Conservation (phyloP, 1,140 invertebrate species). For the Drosophila pruinosa region DNA sequence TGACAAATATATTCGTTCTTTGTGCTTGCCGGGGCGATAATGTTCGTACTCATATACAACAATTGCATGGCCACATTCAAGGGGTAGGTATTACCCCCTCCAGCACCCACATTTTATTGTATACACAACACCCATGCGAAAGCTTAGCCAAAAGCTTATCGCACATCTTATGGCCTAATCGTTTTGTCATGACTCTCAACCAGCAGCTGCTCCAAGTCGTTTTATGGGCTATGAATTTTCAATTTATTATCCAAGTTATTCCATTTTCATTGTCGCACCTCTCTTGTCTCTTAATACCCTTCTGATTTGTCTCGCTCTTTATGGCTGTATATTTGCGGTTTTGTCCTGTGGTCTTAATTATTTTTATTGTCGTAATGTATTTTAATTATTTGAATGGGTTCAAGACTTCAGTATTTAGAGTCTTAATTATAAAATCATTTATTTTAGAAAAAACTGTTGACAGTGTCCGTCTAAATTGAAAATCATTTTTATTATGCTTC, state of each 20-base stretch:
- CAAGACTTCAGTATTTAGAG: neutral
- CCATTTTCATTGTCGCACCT: neutral
- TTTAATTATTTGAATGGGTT: neutral
- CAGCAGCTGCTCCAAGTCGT: slow-evolving; percentile 3
- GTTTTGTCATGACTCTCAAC: slow-evolving; percentile 5
- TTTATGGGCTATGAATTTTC: slow-evolving; percentile 13
- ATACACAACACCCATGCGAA: slow-evolving; percentile 10
- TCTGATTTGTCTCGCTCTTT: neutral
- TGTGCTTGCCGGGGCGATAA: slow-evolving; percentile 52
- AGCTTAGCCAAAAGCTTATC: slow-evolving; percentile 16
- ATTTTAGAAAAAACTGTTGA: too few relatives aligned
- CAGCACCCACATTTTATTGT: neutral
- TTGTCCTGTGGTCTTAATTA: neutral
- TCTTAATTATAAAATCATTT: neutral
- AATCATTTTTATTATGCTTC: neutral
- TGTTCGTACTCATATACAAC: slow-evolving; percentile 18
- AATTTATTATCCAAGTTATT: slow-evolving; percentile 3
- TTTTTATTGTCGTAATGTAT: neutral
- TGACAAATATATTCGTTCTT: slow-evolving; percentile 61
- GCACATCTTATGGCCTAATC: slow-evolving; percentile 9
- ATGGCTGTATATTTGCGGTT: neutral
- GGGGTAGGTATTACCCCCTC: slow-evolving; percentile 11
- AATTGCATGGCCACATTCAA: slow-evolving; percentile 43
- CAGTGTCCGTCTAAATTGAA: too few relatives aligned
- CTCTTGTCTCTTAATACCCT: neutral